phyloP scores from a whole-genome alignment of 2,797 vertebrate species.

The Otus scops region DNA sequence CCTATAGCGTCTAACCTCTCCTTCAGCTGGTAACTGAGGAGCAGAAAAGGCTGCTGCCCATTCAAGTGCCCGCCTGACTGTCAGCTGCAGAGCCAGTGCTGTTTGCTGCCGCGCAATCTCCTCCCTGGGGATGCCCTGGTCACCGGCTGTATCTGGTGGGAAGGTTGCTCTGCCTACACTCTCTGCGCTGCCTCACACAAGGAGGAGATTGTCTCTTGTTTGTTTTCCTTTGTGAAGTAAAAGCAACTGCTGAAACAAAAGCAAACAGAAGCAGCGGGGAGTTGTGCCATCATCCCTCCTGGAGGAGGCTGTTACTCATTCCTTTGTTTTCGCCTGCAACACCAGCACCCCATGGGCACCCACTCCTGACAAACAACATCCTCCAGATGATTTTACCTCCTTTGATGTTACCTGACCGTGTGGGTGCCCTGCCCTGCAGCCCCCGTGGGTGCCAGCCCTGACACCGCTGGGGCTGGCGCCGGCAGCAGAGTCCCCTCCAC shows the following conservation, averaged over 20 bases:
- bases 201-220: not conserved
- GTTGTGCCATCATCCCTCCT: not conserved
- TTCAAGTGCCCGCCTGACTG: rapidly evolving
- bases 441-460: not conserved
- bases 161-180: not conserved
- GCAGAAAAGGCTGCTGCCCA: not conserved
- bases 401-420: rapidly evolving
- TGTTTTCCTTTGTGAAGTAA: not conserved
- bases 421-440: not conserved
- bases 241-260: not conserved
- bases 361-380: not conserved
- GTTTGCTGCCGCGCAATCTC: not conserved
- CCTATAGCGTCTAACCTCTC: not conserved
- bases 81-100: not conserved
- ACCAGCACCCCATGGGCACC: not conserved
- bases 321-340: not conserved
- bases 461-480: rapidly evolving
- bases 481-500: not conserved
- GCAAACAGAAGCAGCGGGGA: not conserved
- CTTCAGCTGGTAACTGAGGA: rapidly evolving
- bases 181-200: not conserved
- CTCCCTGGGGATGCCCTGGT: not conserved
- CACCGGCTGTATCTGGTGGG: not conserved
- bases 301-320: not conserved
- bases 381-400: too few relatives aligned